These are phyloP conservation scores for Ptychoptera albimana DNA, from an alignment of 2,888 invertebrate species.

Conservation along the genomic window DNA sequence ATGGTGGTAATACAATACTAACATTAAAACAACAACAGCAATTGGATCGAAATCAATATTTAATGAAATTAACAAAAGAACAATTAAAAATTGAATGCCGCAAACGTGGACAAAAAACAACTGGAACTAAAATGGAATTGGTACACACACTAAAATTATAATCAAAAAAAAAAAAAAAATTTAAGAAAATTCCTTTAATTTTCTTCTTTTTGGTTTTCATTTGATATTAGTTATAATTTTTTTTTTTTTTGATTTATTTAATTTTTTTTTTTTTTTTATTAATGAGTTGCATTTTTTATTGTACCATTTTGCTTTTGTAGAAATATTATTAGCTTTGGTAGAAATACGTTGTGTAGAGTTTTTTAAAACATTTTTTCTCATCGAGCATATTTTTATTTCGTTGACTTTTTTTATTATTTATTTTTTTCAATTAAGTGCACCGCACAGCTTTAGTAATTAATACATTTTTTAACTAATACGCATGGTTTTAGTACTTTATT, in stretches of 20 bases:
- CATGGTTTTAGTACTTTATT: too few species aligned
- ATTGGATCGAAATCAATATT: slow-evolving; percentile 20
- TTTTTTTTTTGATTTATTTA: slow-evolving; percentile 6
- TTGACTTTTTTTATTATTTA: too few species aligned
- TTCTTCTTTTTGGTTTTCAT: slow-evolving; percentile 1
- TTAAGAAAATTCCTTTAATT: not conserved
- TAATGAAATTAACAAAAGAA: slow-evolving; percentile 48
- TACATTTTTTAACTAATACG: too few species aligned
- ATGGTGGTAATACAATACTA: slow-evolving; percentile 8
- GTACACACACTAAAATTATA: slow-evolving; percentile 37
- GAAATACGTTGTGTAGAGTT: too few species aligned
- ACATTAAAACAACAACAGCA: slow-evolving; percentile 16
- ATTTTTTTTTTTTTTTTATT: slow-evolving; percentile 1
- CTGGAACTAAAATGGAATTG: slow-evolving; percentile 56
- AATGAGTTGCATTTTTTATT: not conserved
- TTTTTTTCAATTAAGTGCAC: too few species aligned
- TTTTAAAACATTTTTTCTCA: too few species aligned
- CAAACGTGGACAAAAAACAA: slow-evolving; percentile 48
- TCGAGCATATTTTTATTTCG: too few species aligned
- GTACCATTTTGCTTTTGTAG: too few species aligned
- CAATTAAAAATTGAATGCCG: slow-evolving; percentile 51
- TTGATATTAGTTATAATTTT: not conserved
- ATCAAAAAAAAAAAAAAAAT: not conserved
- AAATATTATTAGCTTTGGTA: too few species aligned
- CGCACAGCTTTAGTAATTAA: too few species aligned